Percentiles rank a stretch among this genome's conserved stretches.
phyloP scores from a whole-genome alignment of 92 coral and sea anemone species.

The Actinostola sp. region DNA sequence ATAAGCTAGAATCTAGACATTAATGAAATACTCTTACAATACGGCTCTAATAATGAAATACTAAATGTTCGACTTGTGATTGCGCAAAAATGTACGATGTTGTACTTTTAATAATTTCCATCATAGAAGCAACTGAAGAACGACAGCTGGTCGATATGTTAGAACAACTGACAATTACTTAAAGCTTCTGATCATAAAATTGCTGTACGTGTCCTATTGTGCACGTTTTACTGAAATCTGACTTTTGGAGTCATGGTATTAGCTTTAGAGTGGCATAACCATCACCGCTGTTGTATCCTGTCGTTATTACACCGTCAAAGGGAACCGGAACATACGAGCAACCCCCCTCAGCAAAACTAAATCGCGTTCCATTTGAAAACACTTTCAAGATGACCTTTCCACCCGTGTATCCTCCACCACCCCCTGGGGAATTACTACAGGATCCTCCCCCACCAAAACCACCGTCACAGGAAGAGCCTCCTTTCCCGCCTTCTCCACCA shows the following conservation, averaged over 20 bases:
- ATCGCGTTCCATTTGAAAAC: background rate
- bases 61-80: too few species aligned
- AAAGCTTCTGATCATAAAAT: too few species aligned
- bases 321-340: slow-evolving; percentile 24
- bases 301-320: background rate
- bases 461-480: slow-evolving; percentile 17
- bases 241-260: background rate
- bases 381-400: slow-evolving; percentile 33
- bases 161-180: too few species aligned
- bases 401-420: slow-evolving; percentile 75
- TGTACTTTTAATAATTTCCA: too few species aligned
- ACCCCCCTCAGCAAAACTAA: slow-evolving; percentile 14
- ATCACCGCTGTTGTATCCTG: slow-evolving; percentile 23
- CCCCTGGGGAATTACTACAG: slow-evolving; percentile 37
- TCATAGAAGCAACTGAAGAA: too few species aligned
- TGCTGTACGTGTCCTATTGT: too few species aligned
- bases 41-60: too few species aligned
- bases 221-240: background rate
- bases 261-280: slow-evolving; percentile 48
- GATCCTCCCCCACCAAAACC: slow-evolving; percentile 82
- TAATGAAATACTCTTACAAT: too few species aligned
- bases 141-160: too few species aligned
- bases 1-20: too few species aligned
- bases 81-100: too few species aligned
- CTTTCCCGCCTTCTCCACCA: slow-evolving; percentile 67